phyloP scores from a whole-genome alignment of 2,797 vertebrate species.

The Darevskia mixta region DNA sequence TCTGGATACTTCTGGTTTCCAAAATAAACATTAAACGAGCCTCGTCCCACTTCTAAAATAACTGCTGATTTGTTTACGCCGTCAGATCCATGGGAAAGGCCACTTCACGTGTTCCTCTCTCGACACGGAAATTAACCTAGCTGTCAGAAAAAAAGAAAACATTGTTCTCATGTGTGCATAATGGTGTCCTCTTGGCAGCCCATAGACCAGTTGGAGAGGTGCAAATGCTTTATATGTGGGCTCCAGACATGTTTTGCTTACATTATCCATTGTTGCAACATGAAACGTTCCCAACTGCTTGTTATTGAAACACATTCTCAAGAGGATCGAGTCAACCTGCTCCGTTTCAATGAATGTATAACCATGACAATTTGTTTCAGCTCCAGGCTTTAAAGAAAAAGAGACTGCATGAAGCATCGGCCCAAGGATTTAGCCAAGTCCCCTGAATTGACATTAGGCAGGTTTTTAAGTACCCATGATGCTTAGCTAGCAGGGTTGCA shows the following conservation, averaged over 20 bases:
- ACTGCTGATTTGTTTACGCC: neutral
- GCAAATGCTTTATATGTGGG: neutral
- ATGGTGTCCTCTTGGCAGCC: neutral
- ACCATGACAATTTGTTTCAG: conserved; percentile 7
- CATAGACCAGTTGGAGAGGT: neutral
- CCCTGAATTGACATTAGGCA: neutral
- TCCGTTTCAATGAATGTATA: conserved; percentile 24
- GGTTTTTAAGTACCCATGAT: neutral
- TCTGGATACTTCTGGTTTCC: conserved; percentile 13
- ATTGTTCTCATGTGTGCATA: neutral
- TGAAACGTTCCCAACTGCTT: neutral
- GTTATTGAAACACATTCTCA: neutral
- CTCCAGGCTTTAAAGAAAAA: neutral
- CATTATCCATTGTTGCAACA: neutral
- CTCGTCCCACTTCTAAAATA: conserved; percentile 21
- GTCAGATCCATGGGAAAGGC: neutral
- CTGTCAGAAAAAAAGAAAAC: neutral
- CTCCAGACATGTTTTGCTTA: conserved; percentile 10
- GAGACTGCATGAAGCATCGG: neutral
- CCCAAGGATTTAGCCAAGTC: neutral
- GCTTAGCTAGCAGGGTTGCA: neutral
- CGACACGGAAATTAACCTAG: neutral
- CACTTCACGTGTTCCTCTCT: conserved; percentile 6
- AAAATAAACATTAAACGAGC: conserved; percentile 3
- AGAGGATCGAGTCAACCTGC: neutral